phyloP scores from a whole-genome alignment of 2,113 vertebrate species.

The Morone saxatilis region DNA sequence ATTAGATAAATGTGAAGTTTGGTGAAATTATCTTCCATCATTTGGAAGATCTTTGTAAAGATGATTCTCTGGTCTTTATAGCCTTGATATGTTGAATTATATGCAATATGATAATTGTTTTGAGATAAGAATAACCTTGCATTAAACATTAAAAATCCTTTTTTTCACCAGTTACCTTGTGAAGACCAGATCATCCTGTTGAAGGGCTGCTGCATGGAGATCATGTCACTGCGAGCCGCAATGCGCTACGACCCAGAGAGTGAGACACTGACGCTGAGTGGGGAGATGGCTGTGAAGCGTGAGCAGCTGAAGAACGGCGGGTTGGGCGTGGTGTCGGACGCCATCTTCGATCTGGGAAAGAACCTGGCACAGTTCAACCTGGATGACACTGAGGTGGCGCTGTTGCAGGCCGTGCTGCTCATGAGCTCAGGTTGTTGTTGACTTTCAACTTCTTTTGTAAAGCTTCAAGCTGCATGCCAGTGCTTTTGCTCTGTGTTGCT shows the following conservation, averaged over 20 bases:
- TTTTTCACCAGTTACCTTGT: constrained; percentile 88
- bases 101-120: neutral
- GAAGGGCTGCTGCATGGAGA: constrained; percentile 98
- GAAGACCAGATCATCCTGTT: constrained; percentile 98
- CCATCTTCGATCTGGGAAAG: constrained; percentile 96
- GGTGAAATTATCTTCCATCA: too few species aligned
- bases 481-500: neutral
- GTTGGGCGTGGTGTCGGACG: constrained; percentile 93
- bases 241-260: constrained; percentile 96
- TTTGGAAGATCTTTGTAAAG: too few species aligned
- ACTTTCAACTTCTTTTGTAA: neutral
- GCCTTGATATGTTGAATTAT: too few species aligned
- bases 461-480: neutral
- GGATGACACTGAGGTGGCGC: constrained; percentile 95
- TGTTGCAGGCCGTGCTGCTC: constrained; percentile 94
- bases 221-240: constrained; percentile 94
- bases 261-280: constrained; percentile 94
- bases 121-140: too few species aligned
- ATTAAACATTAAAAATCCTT: neutral
- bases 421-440: constrained; percentile 91
- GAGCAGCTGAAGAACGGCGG: constrained; percentile 96
- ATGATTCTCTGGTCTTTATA: too few species aligned
- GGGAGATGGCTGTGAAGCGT: constrained; percentile 93
- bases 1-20: too few species aligned
- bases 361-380: constrained; percentile 95